Percentiles rank a stretch among this genome's conserved stretches.
Conservation (phyloP, 1,140 invertebrate genomes). For the Mercenaria mercenaria region DNA sequence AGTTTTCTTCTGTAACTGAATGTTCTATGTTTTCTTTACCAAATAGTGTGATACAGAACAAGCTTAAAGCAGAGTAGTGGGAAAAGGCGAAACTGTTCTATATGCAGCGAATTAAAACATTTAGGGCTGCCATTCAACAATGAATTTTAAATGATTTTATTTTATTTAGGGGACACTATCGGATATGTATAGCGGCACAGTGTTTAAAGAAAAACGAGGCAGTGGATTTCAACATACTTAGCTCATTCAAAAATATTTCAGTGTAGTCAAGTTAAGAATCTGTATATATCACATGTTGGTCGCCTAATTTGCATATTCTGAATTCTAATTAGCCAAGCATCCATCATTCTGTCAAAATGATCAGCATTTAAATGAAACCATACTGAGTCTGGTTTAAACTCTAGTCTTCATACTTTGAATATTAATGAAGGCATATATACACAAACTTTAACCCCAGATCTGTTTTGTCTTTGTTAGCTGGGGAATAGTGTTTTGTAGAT, state of each 20-base stretch:
- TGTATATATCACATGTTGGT: background rate
- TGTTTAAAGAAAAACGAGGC: no score
- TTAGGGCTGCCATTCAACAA: no score
- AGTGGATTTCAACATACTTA: no score
- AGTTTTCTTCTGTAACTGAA: background rate
- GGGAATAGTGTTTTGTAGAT: background rate
- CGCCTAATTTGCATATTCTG: slow-evolving; percentile 22
- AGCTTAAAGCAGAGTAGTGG: no score
- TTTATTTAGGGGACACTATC: no score
- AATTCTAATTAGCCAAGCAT: slow-evolving; percentile 11
- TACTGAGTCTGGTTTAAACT: background rate
- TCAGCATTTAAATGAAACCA: background rate
- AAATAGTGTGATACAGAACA: no score
- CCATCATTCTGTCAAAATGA: slow-evolving; percentile 18
- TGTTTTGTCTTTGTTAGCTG: slow-evolving; percentile 5
- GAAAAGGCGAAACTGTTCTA: no score
- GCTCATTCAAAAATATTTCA: background rate
- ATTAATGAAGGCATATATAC: background rate
- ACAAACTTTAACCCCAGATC: background rate
- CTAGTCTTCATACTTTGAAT: background rate
- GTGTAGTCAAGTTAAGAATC: background rate
- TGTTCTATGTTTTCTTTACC: no score
- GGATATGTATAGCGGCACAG: no score
- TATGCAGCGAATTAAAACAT: no score
- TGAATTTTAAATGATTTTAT: no score